Base-by-base conservation (phyloP, 2,888 invertebrate genomes). In the Apodemia hepburni region DNA sequence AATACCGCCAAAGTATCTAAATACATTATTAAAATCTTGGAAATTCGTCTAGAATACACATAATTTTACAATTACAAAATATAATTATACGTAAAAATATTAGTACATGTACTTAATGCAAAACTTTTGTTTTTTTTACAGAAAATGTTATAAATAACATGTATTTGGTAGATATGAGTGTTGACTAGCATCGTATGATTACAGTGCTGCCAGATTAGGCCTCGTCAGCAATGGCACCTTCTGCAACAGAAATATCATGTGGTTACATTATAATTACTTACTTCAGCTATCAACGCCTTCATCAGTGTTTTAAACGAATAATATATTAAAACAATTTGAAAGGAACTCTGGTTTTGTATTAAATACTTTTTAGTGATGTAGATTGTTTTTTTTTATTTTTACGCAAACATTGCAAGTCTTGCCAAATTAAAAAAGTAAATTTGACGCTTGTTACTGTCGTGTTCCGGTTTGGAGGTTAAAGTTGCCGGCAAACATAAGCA, bases 151-250 rank as follows among this genome's bases (percentile, higher is more conserved):
- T 61, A 61, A 61, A 57, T 63, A 61, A 67, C 58, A 65, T 63
- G 51, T 61, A 67, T 61, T 51, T 64, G 51, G 49, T 64, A 73
- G 75, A 75, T 75, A 77, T 75, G 74, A 74, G 71, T 29, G 54
- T 71, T 72, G 67, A 72, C 69, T 75, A 67, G 71, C 75, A 75
- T 75, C 77, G 76, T 54, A 51, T 75, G 75, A 70, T 73, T 76
- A 80, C 76, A 78, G 73, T 67, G 69, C 61, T 58, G 77, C 80
- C 82, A 69, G 80, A 76, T 64, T 88, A 90, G 84, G 89, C 87
- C 79, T 87, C 89, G 74, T 87, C 85, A 62, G 74, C 72, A 68
- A 78, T 69, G 67, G 80, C 78, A 71, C 78, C 76, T 75, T 80
- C 73, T 87, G 61, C 69, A 75, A 71, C 38, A 63, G 49, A 66